Conservation (phyloP, 2,888 invertebrate genomes). For the Poecilus cupreus region DNA sequence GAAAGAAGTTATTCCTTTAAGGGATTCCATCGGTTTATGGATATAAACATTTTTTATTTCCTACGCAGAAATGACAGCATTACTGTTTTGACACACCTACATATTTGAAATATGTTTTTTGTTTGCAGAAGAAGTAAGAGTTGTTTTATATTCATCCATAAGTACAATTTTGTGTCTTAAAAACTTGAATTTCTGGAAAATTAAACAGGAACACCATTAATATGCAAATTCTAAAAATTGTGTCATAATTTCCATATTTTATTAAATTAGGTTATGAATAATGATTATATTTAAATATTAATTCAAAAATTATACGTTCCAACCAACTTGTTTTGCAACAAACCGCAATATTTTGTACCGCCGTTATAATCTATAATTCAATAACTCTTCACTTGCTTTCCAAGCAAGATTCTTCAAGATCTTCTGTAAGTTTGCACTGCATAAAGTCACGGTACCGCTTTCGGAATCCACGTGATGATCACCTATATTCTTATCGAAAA, state of each 20-base stretch:
- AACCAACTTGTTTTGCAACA: background rate
- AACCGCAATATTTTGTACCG: constrained; percentile 16
- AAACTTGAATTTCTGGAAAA: background rate
- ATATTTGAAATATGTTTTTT: background rate
- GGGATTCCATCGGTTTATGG: constrained; percentile 1
- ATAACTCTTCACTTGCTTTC: constrained; percentile 22
- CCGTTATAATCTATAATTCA: constrained; percentile 19
- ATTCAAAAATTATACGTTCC: constrained; percentile 28
- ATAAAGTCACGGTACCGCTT: background rate
- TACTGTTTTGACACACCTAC: constrained; percentile 14
- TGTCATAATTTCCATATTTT: background rate
- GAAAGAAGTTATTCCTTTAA: constrained; percentile 35
- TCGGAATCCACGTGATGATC: background rate
- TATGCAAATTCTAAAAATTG: background rate
- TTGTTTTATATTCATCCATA: background rate
- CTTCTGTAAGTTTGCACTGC: background rate
- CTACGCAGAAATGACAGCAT: constrained; percentile 32
- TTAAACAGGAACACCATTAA: background rate
- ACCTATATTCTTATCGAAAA: constrained; percentile 17
- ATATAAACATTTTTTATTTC: constrained; percentile 32
- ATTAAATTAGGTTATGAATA: background rate
- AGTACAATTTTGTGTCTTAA: background rate
- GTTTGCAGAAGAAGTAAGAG: too few species aligned
- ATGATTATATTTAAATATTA: constrained; percentile 3
- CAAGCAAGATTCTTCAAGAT: background rate